Conservation (phyloP, 2,888 invertebrate species). For the Apodemia hepburni region DNA sequence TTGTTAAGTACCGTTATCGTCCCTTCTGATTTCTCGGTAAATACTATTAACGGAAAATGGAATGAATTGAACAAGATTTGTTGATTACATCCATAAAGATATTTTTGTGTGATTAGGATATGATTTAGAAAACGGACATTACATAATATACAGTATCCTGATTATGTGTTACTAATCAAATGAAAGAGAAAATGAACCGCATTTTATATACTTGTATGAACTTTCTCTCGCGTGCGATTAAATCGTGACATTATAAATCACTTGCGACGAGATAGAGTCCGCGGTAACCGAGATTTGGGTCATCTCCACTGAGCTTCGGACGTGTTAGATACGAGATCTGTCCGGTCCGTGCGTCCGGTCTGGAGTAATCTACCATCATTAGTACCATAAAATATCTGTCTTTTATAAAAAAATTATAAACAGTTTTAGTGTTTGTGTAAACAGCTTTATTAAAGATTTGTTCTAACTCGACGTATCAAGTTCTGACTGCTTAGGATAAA, state of each 20-base stretch:
- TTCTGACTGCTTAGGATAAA: no score
- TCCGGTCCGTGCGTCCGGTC: not conserved
- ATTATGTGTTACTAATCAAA: not conserved
- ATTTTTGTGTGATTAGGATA: not conserved
- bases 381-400: not conserved
- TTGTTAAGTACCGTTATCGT: no score
- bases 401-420: not conserved
- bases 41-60: no score
- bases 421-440: no score
- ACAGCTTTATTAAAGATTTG: no score
- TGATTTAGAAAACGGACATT: not conserved
- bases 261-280: not conserved
- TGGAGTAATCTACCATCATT: not conserved
- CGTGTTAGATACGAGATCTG: not conserved
- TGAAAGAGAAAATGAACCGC: not conserved
- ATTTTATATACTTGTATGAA: slow-evolving; percentile 5
- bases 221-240: not conserved
- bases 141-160: not conserved
- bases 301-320: not conserved
- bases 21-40: no score
- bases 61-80: no score
- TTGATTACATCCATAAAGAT: no score
- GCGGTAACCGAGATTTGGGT: not conserved
- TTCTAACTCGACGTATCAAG: no score
- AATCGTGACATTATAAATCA: slow-evolving; percentile 4